These are phyloP conservation scores for Tinea pellionella DNA, from an alignment of 2,888 invertebrate genomes.

Conservation along the genomic window DNA sequence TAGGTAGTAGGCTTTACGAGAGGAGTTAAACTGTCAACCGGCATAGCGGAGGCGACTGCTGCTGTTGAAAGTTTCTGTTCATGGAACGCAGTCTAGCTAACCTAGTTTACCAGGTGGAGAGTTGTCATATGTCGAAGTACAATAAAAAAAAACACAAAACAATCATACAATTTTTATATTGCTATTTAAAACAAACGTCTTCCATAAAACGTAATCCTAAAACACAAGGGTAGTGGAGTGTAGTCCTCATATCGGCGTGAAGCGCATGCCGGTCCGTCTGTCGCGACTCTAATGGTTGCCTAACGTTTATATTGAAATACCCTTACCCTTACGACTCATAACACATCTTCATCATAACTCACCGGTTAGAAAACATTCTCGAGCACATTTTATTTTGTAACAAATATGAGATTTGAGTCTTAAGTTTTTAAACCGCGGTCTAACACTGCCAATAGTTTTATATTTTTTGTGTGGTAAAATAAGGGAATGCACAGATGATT, in stretches of 20 bases:
- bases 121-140: no score
- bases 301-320: constrained; percentile 60
- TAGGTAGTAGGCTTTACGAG: no score
- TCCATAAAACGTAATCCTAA: constrained; percentile 26
- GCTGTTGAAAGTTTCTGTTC: no score
- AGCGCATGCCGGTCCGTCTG: constrained; percentile 29
- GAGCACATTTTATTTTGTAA: not conserved
- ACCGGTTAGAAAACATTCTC: not conserved
- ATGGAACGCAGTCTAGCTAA: no score
- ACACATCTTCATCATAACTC: not conserved
- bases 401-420: not conserved
- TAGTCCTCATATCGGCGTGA: constrained; percentile 36
- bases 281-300: constrained; percentile 41
- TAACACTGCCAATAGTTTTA: not conserved
- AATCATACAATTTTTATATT: no score
- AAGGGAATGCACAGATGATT: constrained; percentile 12
- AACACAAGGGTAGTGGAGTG: constrained; percentile 30
- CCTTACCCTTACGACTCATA: constrained; percentile 19
- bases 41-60: no score
- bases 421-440: not conserved
- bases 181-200: not conserved
- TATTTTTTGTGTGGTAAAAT: not conserved
- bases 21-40: no score
- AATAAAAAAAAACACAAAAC: no score
- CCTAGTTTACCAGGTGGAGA: no score